Percentiles rank a stretch among this genome's conserved stretches.
Conservation (phyloP, 2,113 vertebrate genomes). For the Melierax canorus region DNA sequence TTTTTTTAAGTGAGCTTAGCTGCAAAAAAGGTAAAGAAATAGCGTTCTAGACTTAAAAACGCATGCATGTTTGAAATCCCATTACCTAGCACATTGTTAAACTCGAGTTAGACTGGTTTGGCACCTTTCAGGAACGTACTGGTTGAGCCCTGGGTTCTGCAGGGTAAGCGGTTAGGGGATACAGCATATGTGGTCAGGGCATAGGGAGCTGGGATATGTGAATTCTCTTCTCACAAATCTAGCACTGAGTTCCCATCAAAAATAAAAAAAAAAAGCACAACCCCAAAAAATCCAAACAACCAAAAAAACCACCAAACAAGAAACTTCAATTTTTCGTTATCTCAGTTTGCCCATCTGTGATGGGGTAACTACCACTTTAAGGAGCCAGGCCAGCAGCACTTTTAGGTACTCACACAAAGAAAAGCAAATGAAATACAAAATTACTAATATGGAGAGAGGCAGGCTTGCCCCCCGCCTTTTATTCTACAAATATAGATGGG, state of each 20-base stretch:
- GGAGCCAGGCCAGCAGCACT: background rate
- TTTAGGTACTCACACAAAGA: background rate
- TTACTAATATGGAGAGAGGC: background rate
- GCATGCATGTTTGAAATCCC: background rate
- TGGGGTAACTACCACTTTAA: background rate
- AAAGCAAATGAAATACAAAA: background rate
- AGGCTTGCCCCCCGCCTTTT: background rate
- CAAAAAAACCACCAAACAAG: fast-evolving
- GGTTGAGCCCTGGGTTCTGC: background rate
- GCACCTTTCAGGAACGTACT: background rate
- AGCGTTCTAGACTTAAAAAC: background rate
- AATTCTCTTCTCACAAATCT: background rate
- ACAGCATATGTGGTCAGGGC: background rate
- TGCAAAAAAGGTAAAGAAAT: background rate
- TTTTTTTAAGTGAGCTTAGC: background rate
- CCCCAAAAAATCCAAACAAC: background rate
- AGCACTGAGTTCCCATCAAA: background rate
- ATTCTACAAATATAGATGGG: slow-evolving; percentile 18
- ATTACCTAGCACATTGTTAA: slow-evolving; percentile 26
- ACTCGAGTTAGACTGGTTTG: slow-evolving; percentile 49
- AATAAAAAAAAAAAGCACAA: background rate
- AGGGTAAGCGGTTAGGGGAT: background rate
- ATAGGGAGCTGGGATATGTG: background rate
- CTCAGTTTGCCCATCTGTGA: background rate
- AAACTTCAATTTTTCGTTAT: background rate